These are phyloP conservation scores for Ivindomyrus marchei DNA, from an alignment of 2,113 vertebrate species.

Conservation along the genomic window DNA sequence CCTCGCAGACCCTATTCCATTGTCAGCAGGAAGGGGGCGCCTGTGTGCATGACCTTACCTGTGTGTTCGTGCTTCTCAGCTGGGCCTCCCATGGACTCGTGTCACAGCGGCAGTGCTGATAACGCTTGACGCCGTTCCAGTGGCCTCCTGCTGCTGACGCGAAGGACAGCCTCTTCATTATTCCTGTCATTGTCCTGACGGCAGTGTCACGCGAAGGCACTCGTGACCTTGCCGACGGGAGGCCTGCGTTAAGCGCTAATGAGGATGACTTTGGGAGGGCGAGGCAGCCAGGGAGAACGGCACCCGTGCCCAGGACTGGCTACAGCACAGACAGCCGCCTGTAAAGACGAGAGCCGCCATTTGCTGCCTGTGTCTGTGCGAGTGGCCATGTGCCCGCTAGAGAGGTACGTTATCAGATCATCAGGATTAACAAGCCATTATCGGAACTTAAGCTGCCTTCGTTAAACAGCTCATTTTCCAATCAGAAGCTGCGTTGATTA, in stretches of 20 bases:
- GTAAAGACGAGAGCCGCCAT: background rate
- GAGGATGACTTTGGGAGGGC: conserved; percentile 32
- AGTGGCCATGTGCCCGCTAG: background rate
- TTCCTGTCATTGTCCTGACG: conserved; percentile 33
- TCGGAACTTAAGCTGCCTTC: background rate
- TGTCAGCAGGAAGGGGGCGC: background rate
- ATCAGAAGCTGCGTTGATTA: background rate
- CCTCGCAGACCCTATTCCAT: background rate
- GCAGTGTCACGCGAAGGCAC: conserved; percentile 20
- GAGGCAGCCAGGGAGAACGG: conserved; percentile 15
- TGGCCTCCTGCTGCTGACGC: conserved; percentile 17
- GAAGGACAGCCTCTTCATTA: conserved; percentile 40
- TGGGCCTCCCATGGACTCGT: background rate
- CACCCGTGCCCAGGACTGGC: background rate
- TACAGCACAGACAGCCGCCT: background rate
- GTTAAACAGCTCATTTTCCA: background rate
- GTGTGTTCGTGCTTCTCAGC: background rate
- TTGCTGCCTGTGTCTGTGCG: background rate
- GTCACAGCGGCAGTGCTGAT: conserved; percentile 23
- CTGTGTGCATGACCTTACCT: background rate
- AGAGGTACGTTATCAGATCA: background rate
- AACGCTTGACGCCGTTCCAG: conserved; percentile 12
- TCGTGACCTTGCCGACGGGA: conserved; percentile 34
- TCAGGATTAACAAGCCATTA: background rate
- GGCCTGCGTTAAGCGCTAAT: conserved; percentile 38